A percentile compares a stretch with the other conserved stretches of the same genome.
Conservation (phyloP, 2,113 vertebrate genomes). For the Microtus montanus region DNA sequence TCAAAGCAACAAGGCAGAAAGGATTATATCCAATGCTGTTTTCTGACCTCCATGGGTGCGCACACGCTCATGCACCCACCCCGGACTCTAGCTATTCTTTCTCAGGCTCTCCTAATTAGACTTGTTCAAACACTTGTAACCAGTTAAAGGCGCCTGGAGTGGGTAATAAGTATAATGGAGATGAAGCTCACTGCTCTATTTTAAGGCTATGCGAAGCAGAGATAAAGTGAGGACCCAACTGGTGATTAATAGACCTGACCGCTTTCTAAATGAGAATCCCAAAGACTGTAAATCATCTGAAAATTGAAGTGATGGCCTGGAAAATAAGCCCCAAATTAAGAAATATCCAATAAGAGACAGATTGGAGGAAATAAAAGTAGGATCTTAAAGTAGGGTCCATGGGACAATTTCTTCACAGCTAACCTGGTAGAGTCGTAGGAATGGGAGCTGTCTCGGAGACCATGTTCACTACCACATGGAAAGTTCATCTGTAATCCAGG, state of each 20-base stretch:
- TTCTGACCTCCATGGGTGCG: neutral
- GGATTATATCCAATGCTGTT: too few species aligned
- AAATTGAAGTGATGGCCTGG: slow-evolving; percentile 66
- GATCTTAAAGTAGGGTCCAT: neutral
- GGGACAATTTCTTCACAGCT: neutral
- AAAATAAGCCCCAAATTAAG: slow-evolving; percentile 66
- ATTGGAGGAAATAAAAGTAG: slow-evolving; percentile 9
- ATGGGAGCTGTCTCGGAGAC: neutral
- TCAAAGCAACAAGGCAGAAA: neutral
- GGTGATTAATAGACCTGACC: slow-evolving; percentile 44
- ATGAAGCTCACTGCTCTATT: slow-evolving; percentile 41
- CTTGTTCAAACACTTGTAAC: slow-evolving; percentile 42
- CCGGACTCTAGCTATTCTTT: neutral
- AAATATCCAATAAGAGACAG: slow-evolving; percentile 56
- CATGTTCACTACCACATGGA: neutral
- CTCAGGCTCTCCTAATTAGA: slow-evolving; percentile 50
- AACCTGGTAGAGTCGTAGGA: neutral
- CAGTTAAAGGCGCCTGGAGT: slow-evolving; percentile 49
- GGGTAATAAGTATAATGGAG: slow-evolving; percentile 34
- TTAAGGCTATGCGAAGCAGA: slow-evolving; percentile 31
- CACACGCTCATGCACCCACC: too few species aligned
- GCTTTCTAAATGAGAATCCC: slow-evolving; percentile 59
- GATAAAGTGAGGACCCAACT: slow-evolving; percentile 24
- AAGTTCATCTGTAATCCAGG: neutral
- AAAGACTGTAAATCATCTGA: slow-evolving; percentile 62